Conservation (phyloP, 2,113 vertebrate species). For the Dissostichus mawsoni region DNA sequence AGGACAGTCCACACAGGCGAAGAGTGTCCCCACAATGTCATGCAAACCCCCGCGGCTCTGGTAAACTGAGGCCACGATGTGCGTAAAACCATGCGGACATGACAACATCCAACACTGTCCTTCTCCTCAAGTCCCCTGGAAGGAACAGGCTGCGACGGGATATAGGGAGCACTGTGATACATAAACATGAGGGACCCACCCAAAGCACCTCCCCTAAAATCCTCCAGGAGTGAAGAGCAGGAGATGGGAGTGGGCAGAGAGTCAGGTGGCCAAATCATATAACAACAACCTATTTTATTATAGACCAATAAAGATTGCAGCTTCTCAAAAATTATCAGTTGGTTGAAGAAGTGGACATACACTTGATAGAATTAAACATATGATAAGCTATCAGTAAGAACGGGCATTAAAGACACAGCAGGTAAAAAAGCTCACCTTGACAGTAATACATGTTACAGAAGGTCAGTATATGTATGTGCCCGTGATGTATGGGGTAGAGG, state of each 20-base stretch:
- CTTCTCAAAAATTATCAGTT: background rate
- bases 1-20: conserved; percentile 46
- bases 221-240: conserved; percentile 35
- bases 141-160: conserved; percentile 38
- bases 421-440: conserved; percentile 14
- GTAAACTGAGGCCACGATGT: conserved; percentile 25
- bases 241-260: conserved; percentile 54
- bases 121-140: conserved; percentile 35
- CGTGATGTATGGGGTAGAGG: conserved; percentile 26
- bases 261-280: conserved; percentile 42
- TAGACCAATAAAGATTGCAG: background rate
- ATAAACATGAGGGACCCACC: conserved; percentile 78
- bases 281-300: background rate
- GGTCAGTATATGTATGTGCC: background rate
- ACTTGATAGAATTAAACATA: background rate
- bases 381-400: background rate
- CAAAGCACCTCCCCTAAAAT: conserved; percentile 75
- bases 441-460: conserved; percentile 22
- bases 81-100: conserved; percentile 33
- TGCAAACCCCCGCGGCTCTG: background rate
- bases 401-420: conserved; percentile 4
- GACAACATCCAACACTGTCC: conserved; percentile 9
- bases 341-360: background rate
- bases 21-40: background rate
- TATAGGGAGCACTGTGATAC: conserved; percentile 63